phyloP scores from a whole-genome alignment of 1,140 invertebrate genomes.

The Episyrphus balteatus region DNA sequence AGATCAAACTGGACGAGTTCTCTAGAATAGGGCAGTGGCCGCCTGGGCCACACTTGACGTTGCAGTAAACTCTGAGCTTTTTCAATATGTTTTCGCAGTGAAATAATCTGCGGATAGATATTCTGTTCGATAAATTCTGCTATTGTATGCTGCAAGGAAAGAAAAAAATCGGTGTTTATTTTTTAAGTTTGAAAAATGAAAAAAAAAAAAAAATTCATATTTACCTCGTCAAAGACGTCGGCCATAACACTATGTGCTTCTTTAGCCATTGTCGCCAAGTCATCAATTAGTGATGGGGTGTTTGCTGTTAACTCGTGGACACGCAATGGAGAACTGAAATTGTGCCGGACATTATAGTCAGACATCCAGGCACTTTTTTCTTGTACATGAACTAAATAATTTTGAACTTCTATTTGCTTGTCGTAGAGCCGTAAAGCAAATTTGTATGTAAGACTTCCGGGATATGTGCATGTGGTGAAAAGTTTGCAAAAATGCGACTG shows the following conservation, averaged over 20 bases:
- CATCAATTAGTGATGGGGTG: conserved; percentile 50
- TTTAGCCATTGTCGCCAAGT: conserved; percentile 47
- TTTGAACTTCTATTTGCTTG: conserved; percentile 40
- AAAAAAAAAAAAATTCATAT: not conserved
- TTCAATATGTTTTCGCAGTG: conserved; percentile 38
- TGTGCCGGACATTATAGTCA: conserved; percentile 65
- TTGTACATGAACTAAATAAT: conserved; percentile 34
- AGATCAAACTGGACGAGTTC: conserved; percentile 13
- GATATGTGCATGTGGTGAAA: conserved; percentile 36
- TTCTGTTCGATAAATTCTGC: conserved; percentile 61
- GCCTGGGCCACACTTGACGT: conserved; percentile 31
- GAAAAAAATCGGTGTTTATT: not conserved
- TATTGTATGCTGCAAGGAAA: conserved; percentile 40
- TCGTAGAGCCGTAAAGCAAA: conserved; percentile 44
- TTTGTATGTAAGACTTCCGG: conserved; percentile 48
- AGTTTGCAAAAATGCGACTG: conserved; percentile 28
- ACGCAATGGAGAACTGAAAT: conserved; percentile 60
- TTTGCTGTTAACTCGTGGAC: conserved; percentile 57
- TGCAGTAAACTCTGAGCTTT: conserved; percentile 34
- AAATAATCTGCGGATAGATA: conserved; percentile 39
- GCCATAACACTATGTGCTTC: conserved; percentile 52
- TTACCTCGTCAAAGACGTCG: conserved; percentile 53
- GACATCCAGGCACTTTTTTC: conserved; percentile 57
- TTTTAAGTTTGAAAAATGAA: not conserved
- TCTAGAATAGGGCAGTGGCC: conserved; percentile 26